Conservation (phyloP, 2,888 invertebrate genomes). For the Latheticus oryzae region DNA sequence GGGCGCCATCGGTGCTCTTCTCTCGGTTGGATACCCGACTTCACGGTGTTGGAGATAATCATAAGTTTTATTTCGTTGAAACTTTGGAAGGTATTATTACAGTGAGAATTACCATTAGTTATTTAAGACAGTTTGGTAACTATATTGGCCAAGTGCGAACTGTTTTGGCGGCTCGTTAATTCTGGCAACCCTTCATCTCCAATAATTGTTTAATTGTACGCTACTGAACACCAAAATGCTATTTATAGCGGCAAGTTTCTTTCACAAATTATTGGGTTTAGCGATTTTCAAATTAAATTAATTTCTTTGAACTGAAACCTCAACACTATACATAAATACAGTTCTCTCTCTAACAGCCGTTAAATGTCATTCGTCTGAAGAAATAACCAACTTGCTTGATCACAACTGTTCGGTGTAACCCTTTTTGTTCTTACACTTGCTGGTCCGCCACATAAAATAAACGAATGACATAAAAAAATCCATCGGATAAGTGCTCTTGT, state of each 20-base stretch:
- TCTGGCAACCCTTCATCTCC: constrained; percentile 38
- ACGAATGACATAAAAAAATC: constrained; percentile 20
- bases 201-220: constrained; percentile 42
- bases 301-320: neutral
- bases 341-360: no score
- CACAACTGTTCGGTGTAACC: constrained; percentile 23
- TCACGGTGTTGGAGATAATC: constrained; percentile 3
- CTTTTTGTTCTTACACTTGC: constrained; percentile 22
- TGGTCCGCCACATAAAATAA: constrained; percentile 7
- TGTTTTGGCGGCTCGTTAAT: constrained; percentile 41
- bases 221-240: constrained; percentile 35
- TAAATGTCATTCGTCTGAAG: no score
- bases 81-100: constrained; percentile 44
- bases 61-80: constrained; percentile 22
- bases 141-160: constrained; percentile 40
- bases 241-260: constrained; percentile 33
- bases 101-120: constrained; percentile 34
- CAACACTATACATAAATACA: no score
- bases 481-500: constrained; percentile 19
- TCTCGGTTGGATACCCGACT: constrained; percentile 13
- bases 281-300: neutral
- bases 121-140: constrained; percentile 37
- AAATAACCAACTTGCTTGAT: no score
- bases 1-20: constrained; percentile 16
- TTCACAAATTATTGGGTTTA: neutral